phyloP scores from a whole-genome alignment of 2,888 invertebrate species.

The Ormia ochracea region DNA sequence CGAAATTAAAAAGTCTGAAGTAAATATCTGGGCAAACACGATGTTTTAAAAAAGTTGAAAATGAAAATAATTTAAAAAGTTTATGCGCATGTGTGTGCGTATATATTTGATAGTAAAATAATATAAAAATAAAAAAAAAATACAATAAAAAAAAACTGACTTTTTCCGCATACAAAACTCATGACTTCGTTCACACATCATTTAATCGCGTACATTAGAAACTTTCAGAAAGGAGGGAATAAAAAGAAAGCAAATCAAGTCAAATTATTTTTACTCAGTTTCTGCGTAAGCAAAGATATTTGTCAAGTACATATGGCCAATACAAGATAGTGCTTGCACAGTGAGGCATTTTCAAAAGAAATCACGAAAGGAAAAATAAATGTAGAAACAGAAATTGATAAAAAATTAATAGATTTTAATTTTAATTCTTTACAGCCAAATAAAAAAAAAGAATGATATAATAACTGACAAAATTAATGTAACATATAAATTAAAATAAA shows the following conservation, averaged over 20 bases:
- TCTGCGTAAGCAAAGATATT: conserved; percentile 39
- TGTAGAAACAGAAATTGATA: background rate
- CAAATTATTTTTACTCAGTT: background rate
- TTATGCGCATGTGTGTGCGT: too few species aligned
- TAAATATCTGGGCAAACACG: background rate
- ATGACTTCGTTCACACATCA: background rate
- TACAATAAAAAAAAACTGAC: conserved; percentile 1
- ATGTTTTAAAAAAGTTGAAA: background rate
- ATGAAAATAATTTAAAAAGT: background rate
- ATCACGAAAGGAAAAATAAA: too few species aligned
- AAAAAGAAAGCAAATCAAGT: background rate
- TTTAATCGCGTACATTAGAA: background rate
- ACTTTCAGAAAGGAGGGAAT: background rate
- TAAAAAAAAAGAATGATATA: too few species aligned
- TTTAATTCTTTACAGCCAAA: too few species aligned
- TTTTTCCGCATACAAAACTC: conserved; percentile 11
- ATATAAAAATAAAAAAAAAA: too few species aligned
- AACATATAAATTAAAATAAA: too few species aligned
- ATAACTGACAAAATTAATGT: too few species aligned
- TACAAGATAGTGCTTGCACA: conserved; percentile 5
- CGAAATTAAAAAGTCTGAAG: background rate
- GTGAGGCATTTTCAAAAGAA: background rate
- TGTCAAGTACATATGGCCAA: conserved; percentile 25
- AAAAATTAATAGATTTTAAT: background rate
- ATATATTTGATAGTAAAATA: conserved; percentile 35